Evolutionary conservation across 2,797 vertebrate species (phyloP), one percentile per base, ranked within the genome.

Genomic region (Menidia menidia): DNA sequence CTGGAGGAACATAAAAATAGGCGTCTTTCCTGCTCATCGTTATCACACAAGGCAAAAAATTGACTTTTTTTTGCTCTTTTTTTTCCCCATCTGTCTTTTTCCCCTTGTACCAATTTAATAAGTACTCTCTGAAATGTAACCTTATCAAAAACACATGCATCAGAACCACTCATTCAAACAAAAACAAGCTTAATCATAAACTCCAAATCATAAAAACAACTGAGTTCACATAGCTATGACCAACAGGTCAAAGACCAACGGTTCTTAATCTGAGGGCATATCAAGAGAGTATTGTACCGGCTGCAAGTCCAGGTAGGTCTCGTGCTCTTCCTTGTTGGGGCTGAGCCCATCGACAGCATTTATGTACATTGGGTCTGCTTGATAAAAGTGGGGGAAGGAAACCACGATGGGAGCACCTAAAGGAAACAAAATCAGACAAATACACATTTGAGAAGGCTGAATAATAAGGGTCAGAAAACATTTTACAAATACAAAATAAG

Each of bases 381-480:
- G 94, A 78, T 95, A 96, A 81, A 96, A 96, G 86, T 96, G 95
- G 41, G 95, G 95, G 86, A 95, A 96, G 5, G 95, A 96, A 55
- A 96, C 93, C 51, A 96, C 91, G 31, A 96, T 94, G 62, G 95
- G 95, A 62, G 95, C 95, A 18, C 94, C 95, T 96, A 25, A 3
- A 71, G 18, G 5, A 66, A 59, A 56, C 33, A 61, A 69, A 25
- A 16, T 0, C 31, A 55, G 12, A 66, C 8, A 64, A 32, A 71
- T 6, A 52, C 4, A 48, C 0, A 53, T 58, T 43, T 76, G 19
- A 77, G 64, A 41, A 3, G 9, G 19, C 10, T 16, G 58, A 60
- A 67, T 15, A 60, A 57, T n/a, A 19, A 64, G 6, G 9, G 42
- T 43, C 13, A 15, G 4, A 42, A 18, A 61, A 19, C 18, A 13